A percentile compares a stretch with the other conserved stretches of the same genome.
Evolutionary conservation across 2,797 vertebrate species (phyloP).

Genomic region (Bradypodion pumilum): DNA sequence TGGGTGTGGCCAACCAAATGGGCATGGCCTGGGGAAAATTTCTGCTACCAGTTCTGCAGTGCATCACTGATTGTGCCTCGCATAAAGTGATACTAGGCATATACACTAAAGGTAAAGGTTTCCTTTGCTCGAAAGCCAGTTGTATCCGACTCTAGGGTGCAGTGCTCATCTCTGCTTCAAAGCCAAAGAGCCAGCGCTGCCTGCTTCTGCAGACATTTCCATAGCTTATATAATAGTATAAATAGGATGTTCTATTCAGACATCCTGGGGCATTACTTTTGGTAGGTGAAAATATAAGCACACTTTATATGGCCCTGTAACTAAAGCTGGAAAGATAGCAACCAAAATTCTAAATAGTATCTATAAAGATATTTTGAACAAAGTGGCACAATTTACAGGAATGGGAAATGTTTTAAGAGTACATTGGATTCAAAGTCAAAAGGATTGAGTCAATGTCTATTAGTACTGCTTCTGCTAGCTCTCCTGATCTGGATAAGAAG

Average conservation of each 20-base stretch:
- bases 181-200: too few species aligned
- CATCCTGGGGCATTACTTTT: neutral
- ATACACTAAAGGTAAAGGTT: too few species aligned
- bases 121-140: too few species aligned
- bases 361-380: neutral
- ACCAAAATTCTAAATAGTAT: neutral
- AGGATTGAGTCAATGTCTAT: conserved; percentile 42
- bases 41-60: too few species aligned
- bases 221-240: neutral
- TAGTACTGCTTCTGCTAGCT: conserved; percentile 5
- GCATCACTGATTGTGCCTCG: too few species aligned
- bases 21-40: too few species aligned
- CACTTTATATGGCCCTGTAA: neutral
- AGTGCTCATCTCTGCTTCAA: too few species aligned
- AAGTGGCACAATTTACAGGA: neutral
- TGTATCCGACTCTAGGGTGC: too few species aligned
- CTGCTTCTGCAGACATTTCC: too few species aligned
- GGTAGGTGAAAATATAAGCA: neutral
- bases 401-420: neutral
- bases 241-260: neutral
- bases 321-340: neutral
- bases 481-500: conserved; percentile 40
- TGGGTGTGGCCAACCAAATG: too few species aligned
- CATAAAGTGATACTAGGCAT: neutral
- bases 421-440: conserved; percentile 18